These are phyloP conservation scores for Myotis davidii DNA, from an alignment of 2,113 vertebrate genomes.

Conservation along the genomic window DNA sequence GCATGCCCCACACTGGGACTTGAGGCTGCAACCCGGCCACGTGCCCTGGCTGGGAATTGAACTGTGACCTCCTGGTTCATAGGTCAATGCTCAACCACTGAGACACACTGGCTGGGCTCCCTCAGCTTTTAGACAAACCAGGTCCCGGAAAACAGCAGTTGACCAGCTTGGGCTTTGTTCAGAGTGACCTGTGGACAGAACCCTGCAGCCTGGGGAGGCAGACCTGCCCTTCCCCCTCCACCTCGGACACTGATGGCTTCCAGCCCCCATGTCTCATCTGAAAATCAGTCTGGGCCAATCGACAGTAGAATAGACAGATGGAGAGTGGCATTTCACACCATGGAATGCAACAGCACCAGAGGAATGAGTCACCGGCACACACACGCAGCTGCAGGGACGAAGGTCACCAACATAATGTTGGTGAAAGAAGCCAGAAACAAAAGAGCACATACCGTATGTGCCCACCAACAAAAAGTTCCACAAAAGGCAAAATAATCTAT, in stretches of 20 bases:
- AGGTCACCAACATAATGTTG: not conserved
- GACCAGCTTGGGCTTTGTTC: not conserved
- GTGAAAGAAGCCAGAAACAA: not conserved
- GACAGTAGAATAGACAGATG: fast-evolving
- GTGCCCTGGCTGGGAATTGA: no score
- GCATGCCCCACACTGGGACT: no score
- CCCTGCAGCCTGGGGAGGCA: fast-evolving
- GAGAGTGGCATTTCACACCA: not conserved
- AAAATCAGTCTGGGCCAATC: not conserved
- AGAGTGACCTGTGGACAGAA: not conserved
- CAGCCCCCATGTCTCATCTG: not conserved
- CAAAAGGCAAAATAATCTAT: no score
- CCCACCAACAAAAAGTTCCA: not conserved
- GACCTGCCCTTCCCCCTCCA: not conserved
- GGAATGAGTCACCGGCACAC: not conserved
- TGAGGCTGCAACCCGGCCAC: no score
- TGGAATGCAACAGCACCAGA: no score
- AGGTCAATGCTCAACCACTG: no score
- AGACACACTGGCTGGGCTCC: not conserved
- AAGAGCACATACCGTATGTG: not conserved
- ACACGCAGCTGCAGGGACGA: fast-evolving
- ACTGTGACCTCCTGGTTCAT: no score
- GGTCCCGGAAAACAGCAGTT: not conserved
- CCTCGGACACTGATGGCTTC: not conserved
- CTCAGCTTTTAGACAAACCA: not conserved